Evolutionary conservation across 1,140 invertebrate genomes (phyloP), one percentile per base, ranked within the genome.

Genomic region (Eumeta japonica): DNA sequence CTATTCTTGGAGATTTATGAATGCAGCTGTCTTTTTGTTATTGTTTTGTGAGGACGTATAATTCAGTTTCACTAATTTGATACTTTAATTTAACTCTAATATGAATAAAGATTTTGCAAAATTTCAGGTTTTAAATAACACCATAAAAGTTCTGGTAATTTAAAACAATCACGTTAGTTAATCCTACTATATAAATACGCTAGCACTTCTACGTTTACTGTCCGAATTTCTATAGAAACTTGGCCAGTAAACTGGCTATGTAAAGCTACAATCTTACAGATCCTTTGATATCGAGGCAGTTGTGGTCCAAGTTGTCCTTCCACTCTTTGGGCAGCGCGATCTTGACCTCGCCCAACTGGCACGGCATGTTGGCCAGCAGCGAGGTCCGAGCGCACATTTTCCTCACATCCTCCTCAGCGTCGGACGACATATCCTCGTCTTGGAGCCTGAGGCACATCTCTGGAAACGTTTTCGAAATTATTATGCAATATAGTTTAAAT

Each of bases 261-360:
- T 17, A 20, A 33, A 41, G 10, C 10, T 9, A 28, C 27, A 2
- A 14, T 56, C 59, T 50, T 38, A 66, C 59, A 28, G 40, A 50
- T n/a, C 58, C 62, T 32, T 55, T 52, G 11, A 72, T 64, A 32
- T 58, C 54, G 31, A 37, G 48, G 45, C 67, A 72, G 12, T 66
- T 52, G 11, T 72, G 67, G 19, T 70, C 67, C 2, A 72, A 65
- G 11, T 67, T 66, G 41, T 70, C 63, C 24, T 56, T 62, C 65
- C 65, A 70, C 3, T 43, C 47, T 37, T 60, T 67, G 0, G 65
- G 65, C 13, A 73, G 41, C 2, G 39, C 10, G 0, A 41, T 44
- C 3, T 55, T 47, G 7, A 64, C 48, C 16, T 58, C 56, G 1
- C 50, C 62, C 3, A 62, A 36, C 35, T 61, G 58, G 15, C 60